A percentile compares a stretch with the other conserved stretches of the same genome.
Evolutionary conservation across 2,113 vertebrate genomes (phyloP).

Genomic region (Erythrocercus mccallii): DNA sequence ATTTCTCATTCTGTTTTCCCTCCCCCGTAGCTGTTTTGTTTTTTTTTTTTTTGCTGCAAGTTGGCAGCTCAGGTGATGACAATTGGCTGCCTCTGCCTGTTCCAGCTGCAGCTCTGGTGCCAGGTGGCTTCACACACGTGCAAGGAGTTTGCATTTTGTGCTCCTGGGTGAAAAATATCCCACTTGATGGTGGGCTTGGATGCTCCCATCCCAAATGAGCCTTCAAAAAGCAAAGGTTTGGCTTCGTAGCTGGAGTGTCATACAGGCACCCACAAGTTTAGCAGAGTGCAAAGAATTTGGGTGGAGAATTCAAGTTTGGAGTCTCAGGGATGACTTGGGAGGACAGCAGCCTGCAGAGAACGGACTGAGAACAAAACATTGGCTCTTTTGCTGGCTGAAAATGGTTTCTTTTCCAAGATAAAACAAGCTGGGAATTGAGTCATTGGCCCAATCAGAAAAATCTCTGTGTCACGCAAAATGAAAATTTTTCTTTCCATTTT

Average conservation of each 20-base stretch:
- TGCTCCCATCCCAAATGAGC: background rate
- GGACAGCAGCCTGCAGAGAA: background rate
- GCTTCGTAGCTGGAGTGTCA: background rate
- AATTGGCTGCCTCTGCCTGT: background rate
- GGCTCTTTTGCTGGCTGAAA: background rate
- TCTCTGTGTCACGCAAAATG: background rate
- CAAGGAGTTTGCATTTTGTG: background rate
- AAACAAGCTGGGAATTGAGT: background rate
- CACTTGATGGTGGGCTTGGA: background rate
- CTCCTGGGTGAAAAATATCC: constrained; percentile 35
- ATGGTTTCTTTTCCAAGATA: background rate
- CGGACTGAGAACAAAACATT: background rate
- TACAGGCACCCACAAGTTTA: background rate
- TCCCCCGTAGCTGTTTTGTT: background rate
- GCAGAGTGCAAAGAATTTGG: background rate
- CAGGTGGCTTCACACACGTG: constrained; percentile 23
- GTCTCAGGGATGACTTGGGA: background rate
- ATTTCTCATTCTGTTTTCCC: background rate
- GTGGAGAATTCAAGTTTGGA: background rate
- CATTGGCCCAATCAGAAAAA: background rate
- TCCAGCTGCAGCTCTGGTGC: constrained; percentile 53
- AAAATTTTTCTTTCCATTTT: background rate
- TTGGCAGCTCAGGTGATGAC: constrained; percentile 71
- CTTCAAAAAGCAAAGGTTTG: background rate
- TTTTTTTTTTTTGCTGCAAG: background rate